These are phyloP conservation scores for Kuschelorhynchus macadamiae DNA, from an alignment of 2,888 invertebrate genomes.

Conservation along the genomic window DNA sequence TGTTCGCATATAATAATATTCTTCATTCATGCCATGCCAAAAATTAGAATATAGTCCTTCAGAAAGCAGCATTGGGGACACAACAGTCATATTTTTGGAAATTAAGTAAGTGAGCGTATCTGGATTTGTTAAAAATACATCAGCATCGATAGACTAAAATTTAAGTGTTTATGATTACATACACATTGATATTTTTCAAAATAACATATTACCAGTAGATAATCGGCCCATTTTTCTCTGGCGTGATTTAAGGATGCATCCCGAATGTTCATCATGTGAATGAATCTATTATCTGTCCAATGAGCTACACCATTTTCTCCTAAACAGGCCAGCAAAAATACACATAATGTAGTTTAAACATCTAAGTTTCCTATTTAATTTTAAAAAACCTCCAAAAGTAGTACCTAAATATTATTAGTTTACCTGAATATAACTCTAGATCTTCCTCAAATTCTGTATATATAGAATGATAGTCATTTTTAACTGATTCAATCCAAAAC, in stretches of 20 bases:
- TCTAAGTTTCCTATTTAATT: too few species aligned
- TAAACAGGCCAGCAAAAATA: not conserved
- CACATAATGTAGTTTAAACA: too few species aligned
- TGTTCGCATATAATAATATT: conserved; percentile 87
- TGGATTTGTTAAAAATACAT: conserved; percentile 83
- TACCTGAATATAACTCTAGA: conserved; percentile 63
- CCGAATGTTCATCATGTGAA: conserved; percentile 83
- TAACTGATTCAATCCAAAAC: conserved; percentile 78
- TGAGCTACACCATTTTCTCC: conserved; percentile 78
- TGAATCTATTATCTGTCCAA: conserved; percentile 84
- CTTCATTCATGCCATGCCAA: conserved; percentile 93
- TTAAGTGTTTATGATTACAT: too few species aligned
- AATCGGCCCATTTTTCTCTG: conserved; percentile 89
- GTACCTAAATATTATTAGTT: too few species aligned
- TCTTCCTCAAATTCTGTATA: conserved; percentile 72
- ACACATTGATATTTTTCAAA: too few species aligned
- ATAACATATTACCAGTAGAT: conserved; percentile 83
- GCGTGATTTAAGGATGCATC: conserved; percentile 83
- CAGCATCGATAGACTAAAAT: conserved; percentile 86
- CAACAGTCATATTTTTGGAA: conserved; percentile 74
- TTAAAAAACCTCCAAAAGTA: too few species aligned
- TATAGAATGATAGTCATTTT: conserved; percentile 80
- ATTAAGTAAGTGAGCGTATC: conserved; percentile 77
- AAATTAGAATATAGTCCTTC: conserved; percentile 94
- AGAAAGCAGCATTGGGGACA: conserved; percentile 89